Evolutionary conservation across 2,888 invertebrate species (phyloP), one percentile per base, ranked within the genome.

Genomic region (Limulus polyphemus): DNA sequence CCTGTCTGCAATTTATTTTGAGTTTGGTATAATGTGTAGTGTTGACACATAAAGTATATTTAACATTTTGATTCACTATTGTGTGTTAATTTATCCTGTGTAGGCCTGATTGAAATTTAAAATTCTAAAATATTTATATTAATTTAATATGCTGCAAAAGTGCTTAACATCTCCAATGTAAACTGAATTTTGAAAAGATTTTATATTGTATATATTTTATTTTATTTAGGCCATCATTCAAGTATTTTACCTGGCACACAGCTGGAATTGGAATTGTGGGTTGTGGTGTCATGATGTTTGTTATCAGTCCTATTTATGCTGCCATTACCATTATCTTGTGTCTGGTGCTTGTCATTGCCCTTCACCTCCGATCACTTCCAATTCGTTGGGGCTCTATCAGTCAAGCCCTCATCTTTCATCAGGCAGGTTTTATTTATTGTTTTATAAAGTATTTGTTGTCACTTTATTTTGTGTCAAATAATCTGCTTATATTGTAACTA

Each of bases 331-430:
- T 97, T 67, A 84, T 93, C 59, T 79, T 91, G 32, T 88, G 93
- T 74, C 80, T 92, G 71, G 79, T 90, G 65, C 79, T 98, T 59
- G 87, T 98, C 64, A 85, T 94, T 68, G 84, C 88, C 48, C 80
- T 99, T 65, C 98, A 99, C 77, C 76, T 92, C 48, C 65, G 80
- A 47, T 90, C 93, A 0, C 90, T 95, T 0, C 87, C 89, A 48
- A 87, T 89, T 14, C 82, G 83, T 69, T 99, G 99, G 97, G 99
- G 99, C 49, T 94, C 93, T 60, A 93, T 99, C 70, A 93, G 94
- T 16, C 99, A 99, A 79, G 97, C 99, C n/a, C 81, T 99, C 32
- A 97, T 99, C 75, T 99, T 99, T 78, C 98, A 99, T 75, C 95
- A 97, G 83, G 92, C 86, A 62, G 60, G 50, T n/a, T 54, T 58